Evolutionary conservation across 2,797 vertebrate genomes (phyloP), one percentile per base, ranked within the genome.

Genomic region (Poecilia picta): DNA sequence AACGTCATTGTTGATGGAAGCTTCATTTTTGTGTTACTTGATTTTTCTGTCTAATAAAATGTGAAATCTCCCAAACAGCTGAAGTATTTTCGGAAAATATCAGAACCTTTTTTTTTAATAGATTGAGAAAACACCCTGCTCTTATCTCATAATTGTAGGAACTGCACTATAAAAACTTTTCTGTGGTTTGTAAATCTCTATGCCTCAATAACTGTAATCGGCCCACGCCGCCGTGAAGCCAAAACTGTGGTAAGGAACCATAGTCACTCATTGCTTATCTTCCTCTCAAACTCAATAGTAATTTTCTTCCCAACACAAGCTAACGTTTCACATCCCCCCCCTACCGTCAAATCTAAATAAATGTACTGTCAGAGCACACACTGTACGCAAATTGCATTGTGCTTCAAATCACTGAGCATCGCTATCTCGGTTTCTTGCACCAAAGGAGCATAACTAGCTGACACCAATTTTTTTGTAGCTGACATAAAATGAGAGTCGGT

Each of bases 1-100:
- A 76, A 47, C 83, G 87, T 89, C 77, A 85, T 77, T 78, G 85
- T 76, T 85, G 80, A 83, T 47, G 0, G 74, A 88, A 81, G 81
- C 43, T 68, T 84, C 77, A 83, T 81, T 89, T 77, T 36, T 16
- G 16, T 36, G 59, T 18, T 18, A 2, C 59, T 64, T 64, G 5
- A 36, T 7, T 64, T 64, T 64, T 3, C 59, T 28, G 12, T 55
- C 53, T 55, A 25, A 1, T 55, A n/a, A 25, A n/a, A 55, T 55
- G 53, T n/a, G 53, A 55, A 55, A 31, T 31, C 4, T 59, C 4
- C 1, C 12, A 59, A 59, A 57, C n/a, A 31, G 25, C n/a, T 28
- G 28, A 31, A 5, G 13, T 31, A 31, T 59, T 59, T 59, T 28
- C 28, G 31, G 25, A 15, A 59, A 31, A 59, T 59, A 59, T 59